Conservation (phyloP, 1,140 invertebrate genomes). For the Brachionus plicatilis region DNA sequence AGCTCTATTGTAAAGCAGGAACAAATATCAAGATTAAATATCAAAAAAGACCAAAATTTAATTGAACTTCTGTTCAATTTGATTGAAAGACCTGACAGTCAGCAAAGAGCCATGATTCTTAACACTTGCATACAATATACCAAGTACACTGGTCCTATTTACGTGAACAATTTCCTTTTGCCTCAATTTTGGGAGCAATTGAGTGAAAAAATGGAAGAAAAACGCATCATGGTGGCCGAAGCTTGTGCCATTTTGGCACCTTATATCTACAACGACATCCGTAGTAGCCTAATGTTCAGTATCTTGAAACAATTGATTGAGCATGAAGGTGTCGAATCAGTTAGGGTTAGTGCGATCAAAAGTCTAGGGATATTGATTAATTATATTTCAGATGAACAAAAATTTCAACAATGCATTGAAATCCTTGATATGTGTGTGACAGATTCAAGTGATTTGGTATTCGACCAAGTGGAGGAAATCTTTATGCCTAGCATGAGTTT, state of each 20-base stretch:
- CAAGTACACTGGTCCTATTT: slow-evolving; percentile 58
- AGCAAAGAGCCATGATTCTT: slow-evolving; percentile 66
- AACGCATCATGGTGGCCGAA: slow-evolving; percentile 67
- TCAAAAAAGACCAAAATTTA: slow-evolving; percentile 57
- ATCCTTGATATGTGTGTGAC: slow-evolving; percentile 20
- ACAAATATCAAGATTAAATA: slow-evolving; percentile 58
- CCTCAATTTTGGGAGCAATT: slow-evolving; percentile 71
- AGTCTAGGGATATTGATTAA: slow-evolving; percentile 64
- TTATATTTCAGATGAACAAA: slow-evolving; percentile 65
- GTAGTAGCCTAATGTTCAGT: slow-evolving; percentile 67
- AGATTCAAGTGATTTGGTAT: slow-evolving; percentile 4
- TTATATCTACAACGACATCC: slow-evolving; percentile 63
- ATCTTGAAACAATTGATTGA: slow-evolving; percentile 70
- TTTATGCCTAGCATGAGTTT: slow-evolving; percentile 11
- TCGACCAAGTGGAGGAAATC: not conserved
- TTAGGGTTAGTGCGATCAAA: slow-evolving; percentile 63
- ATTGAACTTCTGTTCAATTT: slow-evolving; percentile 69
- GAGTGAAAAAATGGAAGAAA: slow-evolving; percentile 63
- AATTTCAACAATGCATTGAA: slow-evolving; percentile 59
- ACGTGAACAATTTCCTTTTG: slow-evolving; percentile 66
- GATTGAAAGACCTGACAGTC: slow-evolving; percentile 68
- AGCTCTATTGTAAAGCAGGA: slow-evolving; percentile 64
- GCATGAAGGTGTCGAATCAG: slow-evolving; percentile 66
- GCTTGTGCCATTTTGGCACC: slow-evolving; percentile 67
- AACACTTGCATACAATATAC: slow-evolving; percentile 64